Base-by-base conservation (phyloP, 2,113 vertebrate species). In the Anolis sagrei region DNA sequence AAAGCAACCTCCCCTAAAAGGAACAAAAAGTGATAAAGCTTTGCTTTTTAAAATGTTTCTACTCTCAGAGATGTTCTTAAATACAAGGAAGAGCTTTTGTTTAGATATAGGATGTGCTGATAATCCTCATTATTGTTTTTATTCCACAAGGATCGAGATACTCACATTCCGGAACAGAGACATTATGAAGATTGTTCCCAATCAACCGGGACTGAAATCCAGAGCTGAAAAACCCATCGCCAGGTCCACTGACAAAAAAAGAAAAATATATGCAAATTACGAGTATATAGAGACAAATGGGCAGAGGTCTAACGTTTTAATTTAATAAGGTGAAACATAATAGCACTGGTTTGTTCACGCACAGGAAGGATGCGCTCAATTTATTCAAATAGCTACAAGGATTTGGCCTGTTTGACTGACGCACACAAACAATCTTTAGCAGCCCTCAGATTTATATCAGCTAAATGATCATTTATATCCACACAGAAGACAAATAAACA, bases 201-300 rank as follows among this genome's bases (percentile, higher is more conserved):
- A 97, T 96, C 66, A 99, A 96, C 70, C 98, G 97, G 7, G 99
- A 98, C 93, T 99, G 99, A 95, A 99, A 99, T 86, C 98, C 97
- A 49, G 99, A 99, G 87, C 99, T 99, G 95, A 99, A 99, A 96
- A 99, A 99, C 84, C 98, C 99, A 85, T 99, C 99, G 3, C 98
- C 98, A 10, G 98, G 97, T 87, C 99, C 99, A 78, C 99, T 99
- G 89, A 5, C 39, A 64, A 83, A 68, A 19, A 93, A 0, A 92
- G 27, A 77, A 91, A 89, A 90, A 49, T 73, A 75, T 6, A 5
- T 9, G 23, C 58, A 36, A 83, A 86, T 58, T 58, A 0, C 0
- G 73, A 81, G 11, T 81, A 66, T 54, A 27, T 51, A 6, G 73
- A 85, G 89, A 87, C 16, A 86, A 32, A 54, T 74, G 72, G 8